Evolutionary conservation across 1,140 invertebrate species (phyloP), one percentile per base, ranked within the genome.

Genomic region (Drosophila equinoxialis): DNA sequence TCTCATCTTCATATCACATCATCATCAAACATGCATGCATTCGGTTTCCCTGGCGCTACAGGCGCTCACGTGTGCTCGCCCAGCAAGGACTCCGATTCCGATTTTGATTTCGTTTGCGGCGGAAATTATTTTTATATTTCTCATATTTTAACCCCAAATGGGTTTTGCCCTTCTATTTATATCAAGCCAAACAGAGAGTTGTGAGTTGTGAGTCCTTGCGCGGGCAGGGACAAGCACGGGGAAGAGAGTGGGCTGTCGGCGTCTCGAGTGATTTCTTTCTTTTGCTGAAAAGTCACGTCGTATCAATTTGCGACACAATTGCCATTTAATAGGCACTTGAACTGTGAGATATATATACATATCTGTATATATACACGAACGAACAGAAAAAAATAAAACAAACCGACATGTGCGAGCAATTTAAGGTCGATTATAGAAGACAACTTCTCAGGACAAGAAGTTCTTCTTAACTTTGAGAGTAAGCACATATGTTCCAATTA

Each of bases 311-410:
- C 71, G 66, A 83, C 77, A 87, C 82, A 90, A 90, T 90, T 90
- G 87, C 87, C 71, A 84, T 87, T 90, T 87, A 90, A 90, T 90
- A 90, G 82, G 79, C 86, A 81, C 86, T 90, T 82, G 75, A 86
- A 76, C 68, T 81, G 59, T 64, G 77, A 77, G 61, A 69, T 37
- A 76, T 61, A 65, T 51, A 41, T 26, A 26, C 3, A 26, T 26
- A 26, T 26, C 1, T 7, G 65, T 14, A n/a, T n/a, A n/a, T n/a
- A n/a, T n/a, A n/a, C n/a, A n/a, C n/a, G 45, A 30, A 30, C 30
- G 6, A 30, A 6, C 30, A 30, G 5, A 30, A 30, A 30, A 30
- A 30, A 30, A 30, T 30, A 30, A 30, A 20, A 45, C 11, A 30
- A 37, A 57, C 33, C 41, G 51, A 64, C 78, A 77, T 85, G 78